Evolutionary conservation across 2,797 vertebrate genomes (phyloP).

Genomic region (Pangasius mekongensis): DNA sequence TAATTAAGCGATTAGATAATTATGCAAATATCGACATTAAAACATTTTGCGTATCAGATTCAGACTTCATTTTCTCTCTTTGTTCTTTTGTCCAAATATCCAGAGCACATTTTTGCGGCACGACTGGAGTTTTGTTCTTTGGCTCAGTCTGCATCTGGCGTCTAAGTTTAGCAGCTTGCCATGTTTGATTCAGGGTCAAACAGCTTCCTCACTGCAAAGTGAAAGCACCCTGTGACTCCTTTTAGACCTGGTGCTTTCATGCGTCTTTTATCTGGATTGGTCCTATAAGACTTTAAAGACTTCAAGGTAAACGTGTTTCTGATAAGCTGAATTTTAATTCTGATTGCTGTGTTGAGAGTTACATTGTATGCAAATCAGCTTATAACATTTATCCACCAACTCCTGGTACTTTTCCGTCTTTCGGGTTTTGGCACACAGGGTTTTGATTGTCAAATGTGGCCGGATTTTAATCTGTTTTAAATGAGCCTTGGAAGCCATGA

Average conservation of each 20-base stretch:
- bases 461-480: not conserved
- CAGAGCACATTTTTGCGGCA: not conserved
- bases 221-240: not conserved
- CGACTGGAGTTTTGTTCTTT: not conserved
- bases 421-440: not conserved
- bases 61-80: not conserved
- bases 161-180: not conserved
- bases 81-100: not conserved
- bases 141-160: not conserved
- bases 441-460: not conserved
- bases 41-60: not conserved
- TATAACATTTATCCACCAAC: not conserved
- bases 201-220: not conserved
- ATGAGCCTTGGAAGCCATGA: not conserved
- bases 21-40: not conserved
- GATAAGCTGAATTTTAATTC: not conserved
- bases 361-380: not conserved
- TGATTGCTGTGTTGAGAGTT: not conserved
- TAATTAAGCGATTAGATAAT: not conserved
- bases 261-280: too few species aligned
- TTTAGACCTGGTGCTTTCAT: not conserved
- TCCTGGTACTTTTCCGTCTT: not conserved
- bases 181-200: not conserved
- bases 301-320: not conserved
- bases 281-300: not conserved